A percentile compares a stretch with the other conserved stretches of the same genome.
phyloP scores from a whole-genome alignment of 2,113 vertebrate genomes.

The Mobula hypostoma region DNA sequence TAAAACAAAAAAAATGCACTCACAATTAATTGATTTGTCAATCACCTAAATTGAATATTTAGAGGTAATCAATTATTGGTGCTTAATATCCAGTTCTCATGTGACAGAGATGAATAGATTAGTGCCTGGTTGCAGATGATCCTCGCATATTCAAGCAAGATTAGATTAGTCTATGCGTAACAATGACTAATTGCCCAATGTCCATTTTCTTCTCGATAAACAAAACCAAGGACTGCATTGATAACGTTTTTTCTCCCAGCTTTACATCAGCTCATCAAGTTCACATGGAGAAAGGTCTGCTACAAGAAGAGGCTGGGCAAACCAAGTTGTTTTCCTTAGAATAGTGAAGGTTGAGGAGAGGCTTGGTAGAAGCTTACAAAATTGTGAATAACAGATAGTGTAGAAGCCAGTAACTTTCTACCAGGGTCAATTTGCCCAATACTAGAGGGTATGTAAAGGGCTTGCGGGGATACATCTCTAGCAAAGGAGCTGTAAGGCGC shows the following conservation, averaged over 20 bases:
- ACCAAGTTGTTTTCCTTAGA: too few species aligned
- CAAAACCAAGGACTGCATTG: background rate
- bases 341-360: too few species aligned
- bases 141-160: slow-evolving; percentile 22
- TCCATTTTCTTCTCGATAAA: slow-evolving; percentile 12
- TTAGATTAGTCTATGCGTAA: background rate
- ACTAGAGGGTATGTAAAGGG: too few species aligned
- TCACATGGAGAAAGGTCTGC: too few species aligned
- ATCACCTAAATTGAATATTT: slow-evolving; percentile 29
- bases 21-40: slow-evolving; percentile 37
- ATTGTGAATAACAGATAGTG: too few species aligned
- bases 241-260: background rate
- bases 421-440: too few species aligned
- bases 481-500: too few species aligned
- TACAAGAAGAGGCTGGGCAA: too few species aligned
- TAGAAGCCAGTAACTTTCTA: too few species aligned
- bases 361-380: too few species aligned
- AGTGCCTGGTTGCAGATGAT: background rate
- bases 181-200: background rate
- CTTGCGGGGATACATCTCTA: too few species aligned
- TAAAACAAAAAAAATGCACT: background rate
- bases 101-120: slow-evolving; percentile 35
- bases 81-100: slow-evolving; percentile 14
- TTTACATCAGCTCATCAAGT: background rate
- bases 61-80: slow-evolving; percentile 30